Evolutionary conservation across 2,888 invertebrate species (phyloP).

Genomic region (Synergus gifuensis): DNA sequence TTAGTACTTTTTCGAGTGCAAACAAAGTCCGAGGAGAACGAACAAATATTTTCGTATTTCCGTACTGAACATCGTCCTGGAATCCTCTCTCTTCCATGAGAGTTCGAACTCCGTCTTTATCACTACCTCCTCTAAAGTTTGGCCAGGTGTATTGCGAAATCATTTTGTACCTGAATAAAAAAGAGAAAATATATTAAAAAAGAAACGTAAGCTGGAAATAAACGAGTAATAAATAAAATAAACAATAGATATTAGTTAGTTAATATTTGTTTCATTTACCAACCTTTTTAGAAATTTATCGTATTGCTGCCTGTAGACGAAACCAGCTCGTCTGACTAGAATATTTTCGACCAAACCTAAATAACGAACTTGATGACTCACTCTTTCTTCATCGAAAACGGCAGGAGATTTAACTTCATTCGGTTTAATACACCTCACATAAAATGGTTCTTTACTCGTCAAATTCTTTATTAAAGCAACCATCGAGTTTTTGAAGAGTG

Average conservation of each 20-base stretch:
- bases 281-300: constrained; percentile 93
- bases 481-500: constrained; percentile 97
- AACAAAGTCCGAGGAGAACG: constrained; percentile 95
- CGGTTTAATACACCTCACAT: constrained; percentile 98
- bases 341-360: constrained; percentile 97
- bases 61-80: constrained; percentile 92
- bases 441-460: constrained; percentile 95
- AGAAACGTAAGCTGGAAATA: background rate
- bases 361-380: constrained; percentile 88
- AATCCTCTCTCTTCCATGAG: constrained; percentile 90
- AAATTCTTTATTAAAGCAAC: constrained; percentile 91
- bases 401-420: constrained; percentile 95
- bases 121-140: constrained; percentile 89
- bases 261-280: constrained; percentile 23
- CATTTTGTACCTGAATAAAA: constrained; percentile 91
- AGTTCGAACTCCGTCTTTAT: constrained; percentile 90
- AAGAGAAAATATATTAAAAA: background rate
- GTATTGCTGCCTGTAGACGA: constrained; percentile 97
- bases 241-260: constrained; percentile 28
- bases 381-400: constrained; percentile 91
- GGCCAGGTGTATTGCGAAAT: constrained; percentile 98
- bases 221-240: constrained; percentile 16
- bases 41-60: constrained; percentile 97
- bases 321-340: constrained; percentile 96
- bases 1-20: constrained; percentile 85